Conservation (phyloP, 2,797 vertebrate species). For the Petrocephalus sullivani region DNA sequence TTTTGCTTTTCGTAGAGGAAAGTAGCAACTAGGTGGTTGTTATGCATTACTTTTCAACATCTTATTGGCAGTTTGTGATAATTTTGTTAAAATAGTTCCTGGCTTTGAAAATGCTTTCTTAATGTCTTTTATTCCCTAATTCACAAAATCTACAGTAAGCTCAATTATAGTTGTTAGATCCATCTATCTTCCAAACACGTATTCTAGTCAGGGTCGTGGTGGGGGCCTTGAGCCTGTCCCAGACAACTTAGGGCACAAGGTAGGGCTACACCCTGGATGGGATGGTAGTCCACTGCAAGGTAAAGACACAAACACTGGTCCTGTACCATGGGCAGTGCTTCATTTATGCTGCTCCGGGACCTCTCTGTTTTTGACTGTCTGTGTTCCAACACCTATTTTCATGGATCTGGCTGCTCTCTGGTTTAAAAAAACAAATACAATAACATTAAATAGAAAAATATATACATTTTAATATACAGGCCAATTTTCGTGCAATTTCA, state of each 20-base stretch:
- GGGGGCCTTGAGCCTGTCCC: not conserved
- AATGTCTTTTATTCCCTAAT: not conserved
- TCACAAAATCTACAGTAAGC: constrained; percentile 16
- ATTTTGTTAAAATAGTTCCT: not conserved
- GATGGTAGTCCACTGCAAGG: not conserved
- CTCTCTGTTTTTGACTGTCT: not conserved
- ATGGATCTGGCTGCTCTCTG: not conserved
- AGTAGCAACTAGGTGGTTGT: not conserved
- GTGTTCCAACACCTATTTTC: not conserved
- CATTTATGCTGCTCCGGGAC: not conserved
- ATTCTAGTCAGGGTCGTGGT: not conserved
- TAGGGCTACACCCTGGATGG: not conserved
- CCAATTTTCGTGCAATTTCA: not conserved
- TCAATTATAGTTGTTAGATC: not conserved
- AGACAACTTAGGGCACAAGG: not conserved
- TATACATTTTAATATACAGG: not conserved
- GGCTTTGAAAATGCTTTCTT: not conserved
- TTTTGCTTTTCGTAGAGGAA: not conserved
- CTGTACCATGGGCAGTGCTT: not conserved
- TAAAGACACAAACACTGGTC: not conserved
- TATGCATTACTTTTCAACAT: not conserved
- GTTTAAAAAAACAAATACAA: not conserved
- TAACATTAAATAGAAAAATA: not conserved
- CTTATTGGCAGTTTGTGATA: not conserved
- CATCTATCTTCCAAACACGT: not conserved